Base-by-base conservation (phyloP, 1,140 invertebrate species). In the Lamellibrachia luymesi region DNA sequence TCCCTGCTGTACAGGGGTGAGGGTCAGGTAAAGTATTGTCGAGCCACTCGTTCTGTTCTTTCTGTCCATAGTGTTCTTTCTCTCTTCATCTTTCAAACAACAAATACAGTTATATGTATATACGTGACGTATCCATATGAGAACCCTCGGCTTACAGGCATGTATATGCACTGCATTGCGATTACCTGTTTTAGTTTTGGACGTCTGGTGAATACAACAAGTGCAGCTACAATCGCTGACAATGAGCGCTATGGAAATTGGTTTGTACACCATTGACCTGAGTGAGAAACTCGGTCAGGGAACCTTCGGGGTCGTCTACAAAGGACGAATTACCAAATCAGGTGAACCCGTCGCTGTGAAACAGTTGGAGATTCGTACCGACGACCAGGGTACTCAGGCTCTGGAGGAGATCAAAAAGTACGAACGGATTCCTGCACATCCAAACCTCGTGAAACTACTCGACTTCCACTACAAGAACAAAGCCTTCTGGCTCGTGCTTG, bases 381-480 rank as follows among this genome's bases (percentile, higher is more conserved):
- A 91, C 91, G 49, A 51, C 49, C 49, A 50, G 1, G 91, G 91
- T n/a, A 51, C 91, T 51, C 49, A n/a, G 91, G 91, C 91, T 10
- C 49, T 91, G 91, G 91, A 91, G 10, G 91, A 91, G 91, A 91
- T 91, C 13, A 91, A 91, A n/a, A 91, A 7, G 25, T 91, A 50
- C 22, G 25, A 91, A 51, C 5, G 51, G n/a, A 10, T 91, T 51
- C 49, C 49, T 13, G 91, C 91, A 51, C 91, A 91, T 51, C 49
- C 49, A 1, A 50, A 91, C 25, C 49, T 91, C 51, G 91, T 91
- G 4, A 91, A 91, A 91, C 51, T 91, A 25, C 51, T 50, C 91
- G 91, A 91, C 91, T 91, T 50, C 91, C 91, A 91, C 25, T 91
- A 91, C 91, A 91, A 51, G 49, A 51, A 91, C 91, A 91, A 91